These are phyloP conservation scores for Holothuria glaberrima DNA, from an alignment of 35 echinoderm and acorn worm species.

Conservation along the genomic window DNA sequence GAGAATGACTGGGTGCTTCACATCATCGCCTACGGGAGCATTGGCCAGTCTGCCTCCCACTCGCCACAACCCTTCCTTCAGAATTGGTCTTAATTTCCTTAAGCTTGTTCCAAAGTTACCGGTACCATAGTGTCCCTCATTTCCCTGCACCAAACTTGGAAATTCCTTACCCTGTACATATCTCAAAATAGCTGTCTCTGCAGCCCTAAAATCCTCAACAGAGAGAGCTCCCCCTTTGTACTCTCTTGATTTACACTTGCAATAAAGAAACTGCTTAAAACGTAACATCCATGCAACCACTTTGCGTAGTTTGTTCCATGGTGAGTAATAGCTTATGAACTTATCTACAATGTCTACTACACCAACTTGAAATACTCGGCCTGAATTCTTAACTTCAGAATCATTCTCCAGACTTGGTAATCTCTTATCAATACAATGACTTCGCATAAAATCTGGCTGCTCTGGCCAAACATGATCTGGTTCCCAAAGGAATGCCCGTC, in stretches of 20 bases:
- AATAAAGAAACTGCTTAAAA: constrained; percentile 31
- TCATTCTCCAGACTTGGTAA: background rate
- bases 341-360: background rate
- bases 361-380: background rate
- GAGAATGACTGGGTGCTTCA: constrained; percentile 63
- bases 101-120: background rate
- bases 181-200: constrained; percentile 31
- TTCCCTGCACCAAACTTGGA: background rate
- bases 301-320: constrained; percentile 57
- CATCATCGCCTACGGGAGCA: constrained; percentile 14
- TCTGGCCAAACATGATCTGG: constrained; percentile 45
- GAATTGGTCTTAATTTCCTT: constrained; percentile 24
- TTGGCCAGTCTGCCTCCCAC: constrained; percentile 43
- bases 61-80: constrained; percentile 20
- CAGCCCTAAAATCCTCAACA: background rate
- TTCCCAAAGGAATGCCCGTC: constrained; percentile 63
- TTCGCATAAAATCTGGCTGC: background rate
- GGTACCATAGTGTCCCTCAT: background rate
- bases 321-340: background rate
- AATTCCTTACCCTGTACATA: constrained; percentile 15
- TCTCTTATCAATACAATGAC: too few species aligned
- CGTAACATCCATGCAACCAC: constrained; percentile 47
- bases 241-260: background rate
- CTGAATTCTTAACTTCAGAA: background rate
- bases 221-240: background rate